phyloP scores from a whole-genome alignment of 2,888 invertebrate species.

The Drosophila pseudotalamancana region DNA sequence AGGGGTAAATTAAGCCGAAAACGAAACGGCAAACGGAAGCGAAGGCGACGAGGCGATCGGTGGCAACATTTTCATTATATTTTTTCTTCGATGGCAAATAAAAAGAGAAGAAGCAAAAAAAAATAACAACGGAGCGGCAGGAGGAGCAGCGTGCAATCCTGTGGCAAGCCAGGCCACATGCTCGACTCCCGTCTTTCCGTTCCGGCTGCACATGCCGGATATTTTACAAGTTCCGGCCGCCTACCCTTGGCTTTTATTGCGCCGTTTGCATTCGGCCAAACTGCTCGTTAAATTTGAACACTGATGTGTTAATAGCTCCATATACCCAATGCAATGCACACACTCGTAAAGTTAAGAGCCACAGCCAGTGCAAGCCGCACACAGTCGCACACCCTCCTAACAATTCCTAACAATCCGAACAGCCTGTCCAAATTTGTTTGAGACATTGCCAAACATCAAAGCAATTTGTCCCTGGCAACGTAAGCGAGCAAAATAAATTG shows the following conservation, averaged over 20 bases:
- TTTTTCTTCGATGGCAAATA: slow-evolving; percentile 38
- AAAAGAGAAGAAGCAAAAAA: slow-evolving; percentile 47
- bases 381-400: background rate
- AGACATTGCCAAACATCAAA: slow-evolving; percentile 76
- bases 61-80: slow-evolving; percentile 59
- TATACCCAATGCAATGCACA: slow-evolving; percentile 35
- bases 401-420: slow-evolving; percentile 9
- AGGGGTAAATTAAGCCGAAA: slow-evolving; percentile 59
- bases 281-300: slow-evolving; percentile 76
- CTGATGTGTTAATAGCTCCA: slow-evolving; percentile 73
- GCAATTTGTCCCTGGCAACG: slow-evolving; percentile 60
- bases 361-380: background rate
- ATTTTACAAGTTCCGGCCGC: slow-evolving; percentile 72
- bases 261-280: slow-evolving; percentile 26
- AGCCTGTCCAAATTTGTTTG: slow-evolving; percentile 60
- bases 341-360: slow-evolving; percentile 23
- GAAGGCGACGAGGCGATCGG: slow-evolving; percentile 1
- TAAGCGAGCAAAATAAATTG: slow-evolving; percentile 62
- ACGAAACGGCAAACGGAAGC: slow-evolving; percentile 41
- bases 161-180: slow-evolving; percentile 19
- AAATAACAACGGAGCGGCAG: slow-evolving; percentile 31
- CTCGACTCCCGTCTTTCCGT: slow-evolving; percentile 46
- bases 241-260: slow-evolving; percentile 36
- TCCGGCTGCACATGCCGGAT: slow-evolving; percentile 60
- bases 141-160: slow-evolving; percentile 6